Percentiles rank a stretch among this genome's conserved stretches.
These are phyloP conservation scores for Panthera leo DNA, from an alignment of 2,113 vertebrate species.

Conservation along the genomic window DNA sequence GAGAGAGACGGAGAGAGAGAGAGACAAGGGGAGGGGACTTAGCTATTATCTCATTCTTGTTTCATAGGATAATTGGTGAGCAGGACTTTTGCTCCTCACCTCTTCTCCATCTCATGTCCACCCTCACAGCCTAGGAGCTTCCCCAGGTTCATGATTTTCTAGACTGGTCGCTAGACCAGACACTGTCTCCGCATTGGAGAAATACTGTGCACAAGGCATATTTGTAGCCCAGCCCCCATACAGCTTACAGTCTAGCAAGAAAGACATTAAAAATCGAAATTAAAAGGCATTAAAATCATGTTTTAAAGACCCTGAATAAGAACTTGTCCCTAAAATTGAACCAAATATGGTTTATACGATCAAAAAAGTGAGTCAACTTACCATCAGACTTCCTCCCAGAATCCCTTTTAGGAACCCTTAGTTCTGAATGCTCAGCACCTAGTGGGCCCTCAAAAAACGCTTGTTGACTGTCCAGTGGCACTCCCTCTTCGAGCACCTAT, in stretches of 20 bases:
- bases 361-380: background rate
- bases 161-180: background rate
- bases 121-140: background rate
- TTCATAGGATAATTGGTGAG: background rate
- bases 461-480: background rate
- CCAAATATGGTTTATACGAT: background rate
- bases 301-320: background rate
- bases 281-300: background rate
- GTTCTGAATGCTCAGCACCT: background rate
- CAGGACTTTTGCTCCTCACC: background rate
- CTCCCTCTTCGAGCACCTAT: background rate
- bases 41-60: background rate
- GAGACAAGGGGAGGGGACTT: too few species aligned
- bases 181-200: background rate
- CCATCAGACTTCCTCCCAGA: background rate
- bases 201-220: background rate
- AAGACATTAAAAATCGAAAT: constrained; percentile 6
- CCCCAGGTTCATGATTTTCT: background rate
- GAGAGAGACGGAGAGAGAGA: background rate
- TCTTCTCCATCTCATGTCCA: background rate
- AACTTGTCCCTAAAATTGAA: background rate
- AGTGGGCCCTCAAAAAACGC: background rate
- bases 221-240: background rate
- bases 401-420: background rate
- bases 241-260: background rate